Evolutionary conservation across 2,113 vertebrate species (phyloP).

Genomic region (Aspiorhynchus laticeps): DNA sequence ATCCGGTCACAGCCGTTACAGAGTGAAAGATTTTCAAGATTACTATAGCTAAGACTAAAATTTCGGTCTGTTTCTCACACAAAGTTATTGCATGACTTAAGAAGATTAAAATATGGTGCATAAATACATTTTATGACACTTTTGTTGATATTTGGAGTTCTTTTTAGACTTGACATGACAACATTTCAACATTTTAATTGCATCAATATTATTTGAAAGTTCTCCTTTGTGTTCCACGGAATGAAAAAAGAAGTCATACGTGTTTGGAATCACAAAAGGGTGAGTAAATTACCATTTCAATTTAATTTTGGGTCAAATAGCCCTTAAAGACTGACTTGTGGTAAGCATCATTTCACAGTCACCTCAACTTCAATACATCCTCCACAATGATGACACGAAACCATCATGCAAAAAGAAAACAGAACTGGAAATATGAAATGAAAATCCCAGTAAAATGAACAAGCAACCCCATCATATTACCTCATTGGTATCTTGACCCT

Average conservation of each 20-base stretch:
- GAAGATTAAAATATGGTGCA: neutral
- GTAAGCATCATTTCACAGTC: neutral
- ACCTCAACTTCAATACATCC: neutral
- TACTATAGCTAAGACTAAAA: neutral
- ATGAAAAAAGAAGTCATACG: neutral
- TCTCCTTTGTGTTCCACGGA: neutral
- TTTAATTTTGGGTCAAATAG: neutral
- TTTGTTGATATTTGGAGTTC: neutral
- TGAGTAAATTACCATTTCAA: neutral
- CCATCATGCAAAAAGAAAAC: neutral
- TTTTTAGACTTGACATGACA: neutral
- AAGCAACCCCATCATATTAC: slow-evolving; percentile 67
- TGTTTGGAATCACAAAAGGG: neutral
- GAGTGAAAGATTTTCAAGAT: no score
- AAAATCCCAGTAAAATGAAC: neutral
- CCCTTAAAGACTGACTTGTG: neutral
- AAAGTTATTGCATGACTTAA: neutral
- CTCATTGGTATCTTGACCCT: slow-evolving; percentile 95
- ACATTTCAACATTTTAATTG: neutral
- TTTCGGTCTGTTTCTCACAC: neutral
- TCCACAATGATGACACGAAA: neutral
- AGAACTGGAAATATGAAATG: neutral
- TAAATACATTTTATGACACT: neutral
- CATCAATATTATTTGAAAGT: neutral
- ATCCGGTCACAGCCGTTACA: no score